Evolutionary conservation across 2,113 vertebrate genomes (phyloP), one percentile per base, ranked within the genome.

Genomic region (Serilophus lunatus): DNA sequence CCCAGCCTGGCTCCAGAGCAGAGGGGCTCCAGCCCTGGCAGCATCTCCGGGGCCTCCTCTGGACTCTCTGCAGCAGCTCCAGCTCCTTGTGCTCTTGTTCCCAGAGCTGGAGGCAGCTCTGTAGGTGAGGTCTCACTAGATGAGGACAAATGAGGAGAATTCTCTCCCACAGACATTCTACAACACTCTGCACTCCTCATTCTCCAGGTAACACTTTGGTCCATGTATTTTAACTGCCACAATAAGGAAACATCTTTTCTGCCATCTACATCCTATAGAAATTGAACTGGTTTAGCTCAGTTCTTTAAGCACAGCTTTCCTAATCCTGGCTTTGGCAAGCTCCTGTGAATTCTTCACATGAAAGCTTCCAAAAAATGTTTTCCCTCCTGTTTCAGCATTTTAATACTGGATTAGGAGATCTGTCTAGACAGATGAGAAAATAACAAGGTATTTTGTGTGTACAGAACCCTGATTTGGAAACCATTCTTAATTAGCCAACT

Each of bases 371-470:
- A 40, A 77, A 86, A 35, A 69, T 33, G 45, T 61, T 68, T 77
- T 85, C 74, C 8, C 35, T 84, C 57, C 61, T 31, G 18, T 50
- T 93, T 70, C 77, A 49, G 72, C 35, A 84, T 84, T 86, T 91
- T 89, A 79, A 91, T 76, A 57, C 57, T 65, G 77, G 83, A 92
- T 92, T 76, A 89, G 44, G 63, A 53, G 77, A 82, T 36, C 65
- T 86, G 83, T 87, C 88, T 81, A 92, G 86, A 86, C 77, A 95
- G 64, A 92, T 35, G 60, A 95, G 79, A 94, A 86, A 90, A 83
- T 83, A 93, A 81, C 49, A 65, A 40, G 29, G 33, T 79, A 47
- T 94, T 92, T 61, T 74, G 29, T 61, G 40, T 42, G 24, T 65
- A 26, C 54, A 76, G 66, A 93, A 90, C 72, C 71, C 60, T 60